Percentiles rank a stretch among this genome's conserved stretches.
These are phyloP conservation scores for Eugnorisma glareosa DNA, from an alignment of 2,888 invertebrate species.

Conservation along the genomic window DNA sequence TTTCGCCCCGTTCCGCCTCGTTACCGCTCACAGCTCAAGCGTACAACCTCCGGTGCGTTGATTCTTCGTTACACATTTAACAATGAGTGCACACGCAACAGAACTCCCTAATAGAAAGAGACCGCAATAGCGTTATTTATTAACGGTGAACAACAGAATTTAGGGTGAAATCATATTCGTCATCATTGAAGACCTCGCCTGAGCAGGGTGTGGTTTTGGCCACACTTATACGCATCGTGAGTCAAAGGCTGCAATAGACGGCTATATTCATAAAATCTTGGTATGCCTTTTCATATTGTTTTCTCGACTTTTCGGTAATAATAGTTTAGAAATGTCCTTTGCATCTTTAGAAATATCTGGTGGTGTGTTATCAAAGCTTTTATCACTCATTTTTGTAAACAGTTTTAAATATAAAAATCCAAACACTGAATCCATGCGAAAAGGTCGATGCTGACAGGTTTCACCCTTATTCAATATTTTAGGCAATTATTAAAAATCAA, in stretches of 20 bases:
- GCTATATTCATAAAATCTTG: no score
- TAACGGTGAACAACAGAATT: background rate
- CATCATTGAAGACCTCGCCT: no score
- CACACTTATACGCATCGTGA: background rate
- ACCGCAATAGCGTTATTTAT: background rate
- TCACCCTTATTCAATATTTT: constrained; percentile 6
- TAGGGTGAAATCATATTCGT: background rate
- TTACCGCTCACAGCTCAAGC: background rate
- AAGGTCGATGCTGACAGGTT: background rate
- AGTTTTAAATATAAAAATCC: background rate
- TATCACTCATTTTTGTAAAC: no score
- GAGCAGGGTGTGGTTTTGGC: background rate
- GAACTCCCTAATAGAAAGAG: background rate
- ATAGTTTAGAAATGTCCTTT: no score
- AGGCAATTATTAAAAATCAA: background rate
- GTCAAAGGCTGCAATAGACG: no score
- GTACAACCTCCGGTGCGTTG: background rate
- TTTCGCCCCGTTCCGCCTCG: background rate
- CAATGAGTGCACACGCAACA: background rate
- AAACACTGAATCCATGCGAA: background rate
- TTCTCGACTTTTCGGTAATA: no score
- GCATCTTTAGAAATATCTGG: no score
- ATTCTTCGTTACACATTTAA: background rate
- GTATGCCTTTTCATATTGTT: no score
- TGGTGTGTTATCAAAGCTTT: no score